Evolutionary conservation across 2,113 vertebrate species (phyloP).

Genomic region (Oceanites oceanicus): DNA sequence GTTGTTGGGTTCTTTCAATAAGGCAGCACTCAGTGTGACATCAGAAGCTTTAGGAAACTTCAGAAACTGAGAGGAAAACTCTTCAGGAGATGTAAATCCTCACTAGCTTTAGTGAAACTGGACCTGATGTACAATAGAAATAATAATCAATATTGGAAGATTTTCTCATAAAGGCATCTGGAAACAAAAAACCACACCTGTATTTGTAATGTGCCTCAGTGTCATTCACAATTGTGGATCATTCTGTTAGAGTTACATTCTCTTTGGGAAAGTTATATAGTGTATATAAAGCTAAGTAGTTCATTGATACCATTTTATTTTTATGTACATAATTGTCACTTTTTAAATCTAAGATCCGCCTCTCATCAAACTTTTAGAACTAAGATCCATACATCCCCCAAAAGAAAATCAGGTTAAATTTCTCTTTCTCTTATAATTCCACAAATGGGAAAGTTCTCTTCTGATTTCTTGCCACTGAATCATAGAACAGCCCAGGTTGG

Average conservation of each 20-base stretch:
- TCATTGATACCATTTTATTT: not conserved
- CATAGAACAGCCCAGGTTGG: not conserved
- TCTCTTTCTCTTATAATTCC: not conserved
- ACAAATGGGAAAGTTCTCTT: not conserved
- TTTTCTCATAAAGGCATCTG: not conserved
- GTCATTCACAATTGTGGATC: constrained; percentile 13
- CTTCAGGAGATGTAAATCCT: not conserved
- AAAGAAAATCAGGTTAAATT: not conserved
- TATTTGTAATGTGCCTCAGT: constrained; percentile 34
- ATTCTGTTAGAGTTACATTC: constrained; percentile 23
- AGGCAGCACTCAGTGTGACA: not conserved
- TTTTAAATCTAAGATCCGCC: constrained; percentile 20
- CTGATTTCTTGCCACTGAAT: not conserved
- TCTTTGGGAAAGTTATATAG: constrained; percentile 2
- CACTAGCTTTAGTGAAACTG: not conserved
- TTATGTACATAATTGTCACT: not conserved
- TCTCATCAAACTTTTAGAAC: constrained; percentile 8
- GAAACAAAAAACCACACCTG: not conserved
- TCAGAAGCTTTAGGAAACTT: not conserved
- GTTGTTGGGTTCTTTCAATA: not conserved
- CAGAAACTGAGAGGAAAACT: not conserved
- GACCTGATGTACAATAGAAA: not conserved
- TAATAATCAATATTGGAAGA: not conserved
- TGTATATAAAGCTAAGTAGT: not conserved
- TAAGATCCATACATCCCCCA: not conserved